These are phyloP conservation scores for Rhagologus leucostigma DNA, from an alignment of 2,113 vertebrate genomes.

Conservation along the genomic window DNA sequence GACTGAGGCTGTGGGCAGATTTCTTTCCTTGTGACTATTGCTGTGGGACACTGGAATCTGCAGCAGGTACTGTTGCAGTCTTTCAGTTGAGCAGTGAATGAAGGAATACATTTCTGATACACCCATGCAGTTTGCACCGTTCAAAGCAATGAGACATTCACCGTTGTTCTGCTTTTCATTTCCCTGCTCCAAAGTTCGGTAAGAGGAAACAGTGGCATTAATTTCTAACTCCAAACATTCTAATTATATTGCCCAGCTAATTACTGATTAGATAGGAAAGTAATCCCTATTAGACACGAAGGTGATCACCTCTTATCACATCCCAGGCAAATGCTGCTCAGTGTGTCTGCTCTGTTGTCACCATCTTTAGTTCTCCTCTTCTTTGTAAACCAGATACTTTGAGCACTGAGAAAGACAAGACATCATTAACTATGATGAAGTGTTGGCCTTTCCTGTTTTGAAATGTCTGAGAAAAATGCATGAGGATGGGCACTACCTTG, in stretches of 20 bases:
- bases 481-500: background rate
- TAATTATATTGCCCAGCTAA: background rate
- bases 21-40: background rate
- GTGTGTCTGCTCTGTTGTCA: background rate
- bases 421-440: background rate
- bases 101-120: background rate
- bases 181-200: background rate
- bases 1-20: background rate
- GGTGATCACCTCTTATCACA: background rate
- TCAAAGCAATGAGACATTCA: background rate
- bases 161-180: background rate
- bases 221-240: background rate
- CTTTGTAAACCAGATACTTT: background rate
- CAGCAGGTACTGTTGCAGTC: background rate
- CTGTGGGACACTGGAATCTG: background rate
- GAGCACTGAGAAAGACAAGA: background rate
- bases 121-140: background rate
- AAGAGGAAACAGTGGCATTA: background rate
- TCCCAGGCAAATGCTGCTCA: background rate
- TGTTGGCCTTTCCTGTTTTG: background rate
- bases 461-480: background rate
- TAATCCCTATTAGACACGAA: background rate
- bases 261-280: background rate
- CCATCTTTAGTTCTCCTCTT: background rate
- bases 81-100: background rate